A percentile compares a stretch with the other conserved stretches of the same genome.
Evolutionary conservation across 1,140 invertebrate genomes (phyloP).

Genomic region (Nasonia giraulti): DNA sequence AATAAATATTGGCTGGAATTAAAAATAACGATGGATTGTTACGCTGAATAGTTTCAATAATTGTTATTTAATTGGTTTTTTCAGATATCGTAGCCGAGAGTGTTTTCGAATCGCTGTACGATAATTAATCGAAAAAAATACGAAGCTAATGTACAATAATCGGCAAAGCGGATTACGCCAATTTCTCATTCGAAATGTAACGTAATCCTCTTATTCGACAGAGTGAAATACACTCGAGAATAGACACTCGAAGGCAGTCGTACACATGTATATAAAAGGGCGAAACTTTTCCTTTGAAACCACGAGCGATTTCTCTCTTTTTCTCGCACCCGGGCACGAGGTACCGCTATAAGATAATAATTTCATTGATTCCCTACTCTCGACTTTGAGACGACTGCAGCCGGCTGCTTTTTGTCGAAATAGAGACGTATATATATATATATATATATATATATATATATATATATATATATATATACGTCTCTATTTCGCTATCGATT

Average conservation of each 20-base stretch:
- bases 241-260: neutral
- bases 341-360: slow-evolving; percentile 13
- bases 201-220: neutral
- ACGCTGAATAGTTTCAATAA: neutral
- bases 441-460: too few relatives aligned
- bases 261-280: neutral
- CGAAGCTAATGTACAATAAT: neutral
- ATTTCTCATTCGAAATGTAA: neutral
- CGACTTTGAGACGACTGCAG: neutral
- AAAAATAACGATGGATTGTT: neutral
- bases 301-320: neutral
- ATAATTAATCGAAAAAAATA: neutral
- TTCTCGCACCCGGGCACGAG: neutral
- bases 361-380: slow-evolving; percentile 15
- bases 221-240: neutral
- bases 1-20: neutral
- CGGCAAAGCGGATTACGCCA: neutral
- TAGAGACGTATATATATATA: too few relatives aligned
- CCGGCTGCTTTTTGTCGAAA: neutral
- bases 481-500: slow-evolving; percentile 29
- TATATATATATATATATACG: too few relatives aligned
- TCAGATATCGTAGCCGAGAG: neutral
- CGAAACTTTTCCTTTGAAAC: neutral
- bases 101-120: neutral
- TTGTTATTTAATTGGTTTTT: neutral